phyloP scores from a whole-genome alignment of 2,797 vertebrate genomes.

The Thripadectes ignobilis region DNA sequence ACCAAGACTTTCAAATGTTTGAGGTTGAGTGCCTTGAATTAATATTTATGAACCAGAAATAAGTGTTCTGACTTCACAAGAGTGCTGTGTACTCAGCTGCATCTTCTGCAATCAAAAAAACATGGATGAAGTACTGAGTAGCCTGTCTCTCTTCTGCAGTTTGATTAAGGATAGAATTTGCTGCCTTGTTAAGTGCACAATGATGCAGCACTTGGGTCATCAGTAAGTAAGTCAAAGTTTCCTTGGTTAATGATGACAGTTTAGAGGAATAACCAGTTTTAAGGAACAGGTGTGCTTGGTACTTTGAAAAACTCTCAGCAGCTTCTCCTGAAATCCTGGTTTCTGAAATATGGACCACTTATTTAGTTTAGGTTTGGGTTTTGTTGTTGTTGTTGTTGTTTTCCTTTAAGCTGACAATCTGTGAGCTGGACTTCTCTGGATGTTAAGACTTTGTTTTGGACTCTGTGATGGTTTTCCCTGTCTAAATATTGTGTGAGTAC shows the following conservation, averaged over 20 bases:
- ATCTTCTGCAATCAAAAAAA: background rate
- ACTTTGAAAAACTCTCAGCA: background rate
- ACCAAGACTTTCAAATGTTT: background rate
- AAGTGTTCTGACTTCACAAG: background rate
- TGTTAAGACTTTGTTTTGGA: background rate
- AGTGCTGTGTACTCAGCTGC: background rate
- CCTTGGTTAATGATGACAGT: background rate
- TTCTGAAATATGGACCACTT: background rate
- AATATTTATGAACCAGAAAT: conserved; percentile 41
- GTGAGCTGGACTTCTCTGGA: background rate
- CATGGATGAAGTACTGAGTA: background rate
- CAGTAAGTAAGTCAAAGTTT: background rate
- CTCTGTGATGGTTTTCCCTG: background rate
- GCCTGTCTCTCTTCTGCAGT: background rate
- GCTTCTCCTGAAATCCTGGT: background rate
- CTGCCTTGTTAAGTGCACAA: background rate
- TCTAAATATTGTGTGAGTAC: background rate
- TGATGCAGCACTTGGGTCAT: background rate
- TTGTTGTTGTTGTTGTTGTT: background rate
- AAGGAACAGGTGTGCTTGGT: background rate
- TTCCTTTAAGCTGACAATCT: background rate
- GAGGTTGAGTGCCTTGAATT: background rate
- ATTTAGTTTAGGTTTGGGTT: background rate
- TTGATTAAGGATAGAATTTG: background rate
- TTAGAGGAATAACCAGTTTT: background rate